Evolutionary conservation across 2,113 vertebrate genomes (phyloP), one percentile per base, ranked within the genome.

Genomic region (Neogobius melanostomus): DNA sequence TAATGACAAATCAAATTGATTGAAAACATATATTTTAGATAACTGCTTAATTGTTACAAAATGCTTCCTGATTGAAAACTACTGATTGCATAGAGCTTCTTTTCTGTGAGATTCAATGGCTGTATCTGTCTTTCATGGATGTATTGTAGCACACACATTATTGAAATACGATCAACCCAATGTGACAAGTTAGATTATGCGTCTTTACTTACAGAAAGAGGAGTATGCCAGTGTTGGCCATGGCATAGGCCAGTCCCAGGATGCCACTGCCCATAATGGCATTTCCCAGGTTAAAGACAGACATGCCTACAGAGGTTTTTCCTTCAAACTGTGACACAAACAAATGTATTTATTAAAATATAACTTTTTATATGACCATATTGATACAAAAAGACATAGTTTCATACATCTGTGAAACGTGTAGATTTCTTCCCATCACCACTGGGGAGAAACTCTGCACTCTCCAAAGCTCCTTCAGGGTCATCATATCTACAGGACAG

Each of bases 191-290:
- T 4, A 36, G 28, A 36, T 36, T 16, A 10, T 7, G 14, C 1
- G 42, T 36, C 8, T n/a, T 69, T 80, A 95, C 97, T 98, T 89
- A 99, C 98, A 96, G 89, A 90, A 99, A 99, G 54, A 99, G 95
- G 72, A 99, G 81, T 68, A 99, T 93, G 79, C 98, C 98, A 0
- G 98, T 99, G 85, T 99, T 99, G 77, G 98, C 96, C 98, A 99
- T 99, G 82, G 97, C 97, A 1, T 97, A 99, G n/a, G 97, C 95
- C 77, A 99, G 91, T 56, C 97, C 97, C 85, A 99, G 93, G 89
- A 99, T 99, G 61, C 97, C 98, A 4, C 98, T 99, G 85, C 97
- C 98, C 98, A 99, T 99, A 79, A 99, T 99, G 71, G 98, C 98
- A 1, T 99, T 99, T 75, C 97, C 97, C 79, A 99, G 92, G 89